Conservation (phyloP, 2,888 invertebrate species). For the Papilio protenor region DNA sequence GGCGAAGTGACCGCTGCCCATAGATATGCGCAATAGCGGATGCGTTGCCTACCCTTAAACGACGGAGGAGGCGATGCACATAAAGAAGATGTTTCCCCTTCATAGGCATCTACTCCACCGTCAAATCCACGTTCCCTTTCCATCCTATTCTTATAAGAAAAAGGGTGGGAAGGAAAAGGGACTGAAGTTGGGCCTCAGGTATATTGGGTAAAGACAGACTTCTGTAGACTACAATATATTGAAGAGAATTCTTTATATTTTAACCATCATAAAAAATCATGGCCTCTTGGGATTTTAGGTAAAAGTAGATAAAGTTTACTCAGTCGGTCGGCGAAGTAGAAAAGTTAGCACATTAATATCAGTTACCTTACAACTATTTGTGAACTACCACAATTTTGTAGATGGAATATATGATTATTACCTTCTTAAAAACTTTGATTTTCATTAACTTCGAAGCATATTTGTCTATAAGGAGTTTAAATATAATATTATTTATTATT, state of each 20-base stretch:
- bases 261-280: not conserved
- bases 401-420: constrained; percentile 7
- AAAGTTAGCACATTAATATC: constrained; percentile 66
- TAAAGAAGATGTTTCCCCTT: too few species aligned
- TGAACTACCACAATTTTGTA: constrained; percentile 43
- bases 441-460: not conserved
- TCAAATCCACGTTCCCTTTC: too few species aligned
- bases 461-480: not conserved
- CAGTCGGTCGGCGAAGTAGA: constrained; percentile 60
- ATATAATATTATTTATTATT: not conserved
- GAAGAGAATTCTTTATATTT: not conserved
- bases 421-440: constrained; percentile 4
- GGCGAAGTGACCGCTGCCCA: too few species aligned
- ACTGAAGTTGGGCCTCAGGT: too few species aligned
- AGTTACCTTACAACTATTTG: constrained; percentile 55
- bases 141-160: too few species aligned
- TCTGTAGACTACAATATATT: not conserved
- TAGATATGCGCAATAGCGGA: too few species aligned
- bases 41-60: too few species aligned
- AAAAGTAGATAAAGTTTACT: constrained; percentile 43
- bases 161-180: too few species aligned
- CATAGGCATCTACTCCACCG: too few species aligned
- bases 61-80: too few species aligned
- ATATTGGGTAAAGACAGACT: too few species aligned
- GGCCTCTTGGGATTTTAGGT: constrained; percentile 17